A percentile compares a stretch with the other conserved stretches of the same genome.
Evolutionary conservation across 2,113 vertebrate genomes (phyloP).

Genomic region (Tonatia bakeri): DNA sequence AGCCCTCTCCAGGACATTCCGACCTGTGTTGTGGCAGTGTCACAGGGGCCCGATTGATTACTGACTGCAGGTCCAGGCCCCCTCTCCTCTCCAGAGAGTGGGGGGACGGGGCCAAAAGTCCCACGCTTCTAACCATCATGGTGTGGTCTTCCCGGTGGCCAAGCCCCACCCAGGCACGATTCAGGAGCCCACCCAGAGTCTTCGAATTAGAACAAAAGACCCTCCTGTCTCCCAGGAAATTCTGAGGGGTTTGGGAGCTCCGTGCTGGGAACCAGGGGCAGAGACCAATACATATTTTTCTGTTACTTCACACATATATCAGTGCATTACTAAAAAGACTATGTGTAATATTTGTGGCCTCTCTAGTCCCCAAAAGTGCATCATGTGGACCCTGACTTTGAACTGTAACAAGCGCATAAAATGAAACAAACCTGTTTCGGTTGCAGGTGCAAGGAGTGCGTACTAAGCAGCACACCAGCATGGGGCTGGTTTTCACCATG

Average conservation of each 20-base stretch:
- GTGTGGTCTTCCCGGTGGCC: background rate
- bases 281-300: too few species aligned
- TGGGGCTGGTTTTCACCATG: background rate
- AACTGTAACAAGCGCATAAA: background rate
- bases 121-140: background rate
- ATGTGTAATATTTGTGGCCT: background rate
- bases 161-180: background rate
- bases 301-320: too few species aligned
- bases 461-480: fast-evolving
- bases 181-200: background rate
- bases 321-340: background rate
- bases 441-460: background rate
- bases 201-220: background rate
- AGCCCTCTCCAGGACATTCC: background rate
- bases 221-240: background rate
- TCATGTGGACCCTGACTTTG: too few species aligned
- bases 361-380: background rate
- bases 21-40: background rate
- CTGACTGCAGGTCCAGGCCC: too few species aligned
- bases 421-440: background rate
- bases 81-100: background rate
- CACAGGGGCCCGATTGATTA: too few species aligned
- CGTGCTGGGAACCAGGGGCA: too few species aligned
- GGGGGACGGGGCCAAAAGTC: background rate
- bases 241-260: background rate